Evolutionary conservation across 1,140 invertebrate genomes (phyloP).

Genomic region (Pararge aegeria): DNA sequence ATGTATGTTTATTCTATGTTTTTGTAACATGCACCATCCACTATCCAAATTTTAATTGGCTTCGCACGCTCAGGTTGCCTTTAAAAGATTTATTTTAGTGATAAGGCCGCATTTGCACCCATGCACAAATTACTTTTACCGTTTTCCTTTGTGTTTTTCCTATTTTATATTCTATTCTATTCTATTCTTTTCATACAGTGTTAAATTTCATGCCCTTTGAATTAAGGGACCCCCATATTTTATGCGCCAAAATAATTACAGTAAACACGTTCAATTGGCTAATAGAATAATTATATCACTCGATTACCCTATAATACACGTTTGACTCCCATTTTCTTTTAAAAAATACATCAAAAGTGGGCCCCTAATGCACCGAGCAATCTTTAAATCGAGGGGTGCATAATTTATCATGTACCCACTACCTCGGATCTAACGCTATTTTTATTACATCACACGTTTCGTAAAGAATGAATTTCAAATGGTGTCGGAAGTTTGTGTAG

Average conservation of each 20-base stretch:
- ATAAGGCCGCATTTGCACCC: too few relatives aligned
- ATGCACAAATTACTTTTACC: too few relatives aligned
- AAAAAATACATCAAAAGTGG: conserved; percentile 66
- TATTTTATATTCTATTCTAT: too few relatives aligned
- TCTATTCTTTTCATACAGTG: too few relatives aligned
- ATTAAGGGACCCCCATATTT: too few relatives aligned
- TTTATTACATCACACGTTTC: conserved; percentile 75
- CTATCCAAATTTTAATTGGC: too few relatives aligned
- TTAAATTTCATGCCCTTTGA: too few relatives aligned
- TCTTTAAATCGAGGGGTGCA: conserved; percentile 70
- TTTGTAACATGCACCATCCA: too few relatives aligned
- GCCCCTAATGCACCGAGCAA: conserved; percentile 66
- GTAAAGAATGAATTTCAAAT: conserved; percentile 78
- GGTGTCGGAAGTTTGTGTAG: conserved; percentile 68
- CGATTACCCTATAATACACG: conserved; percentile 40
- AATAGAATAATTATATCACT: conserved; percentile 37
- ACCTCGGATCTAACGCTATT: conserved; percentile 64
- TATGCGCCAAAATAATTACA: conserved; percentile 2
- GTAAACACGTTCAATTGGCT: conserved; percentile 13
- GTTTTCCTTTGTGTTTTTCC: too few relatives aligned
- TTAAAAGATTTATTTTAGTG: too few relatives aligned
- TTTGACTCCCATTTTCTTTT: conserved; percentile 62
- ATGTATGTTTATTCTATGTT: too few relatives aligned
- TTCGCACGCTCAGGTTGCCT: too few relatives aligned
- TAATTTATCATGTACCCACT: conserved; percentile 70